A percentile compares a stretch with the other conserved stretches of the same genome.
These are phyloP conservation scores for Zonotrichia leucophrys DNA, from an alignment of 2,113 vertebrate genomes.

Conservation along the genomic window DNA sequence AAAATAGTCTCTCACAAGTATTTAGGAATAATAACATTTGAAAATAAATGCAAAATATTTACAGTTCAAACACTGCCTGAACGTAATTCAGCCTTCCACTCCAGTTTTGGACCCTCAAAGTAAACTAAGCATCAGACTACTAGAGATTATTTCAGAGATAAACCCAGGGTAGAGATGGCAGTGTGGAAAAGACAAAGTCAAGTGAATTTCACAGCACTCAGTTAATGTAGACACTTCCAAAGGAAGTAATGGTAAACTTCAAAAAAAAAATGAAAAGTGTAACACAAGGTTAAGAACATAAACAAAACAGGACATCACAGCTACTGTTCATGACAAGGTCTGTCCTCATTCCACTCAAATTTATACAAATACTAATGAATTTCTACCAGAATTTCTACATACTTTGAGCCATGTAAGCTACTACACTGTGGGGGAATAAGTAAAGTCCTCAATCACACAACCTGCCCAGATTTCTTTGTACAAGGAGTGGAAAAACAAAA, in stretches of 20 bases:
- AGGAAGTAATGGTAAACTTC: not conserved
- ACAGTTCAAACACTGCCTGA: not conserved
- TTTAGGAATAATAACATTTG: not conserved
- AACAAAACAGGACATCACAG: not conserved
- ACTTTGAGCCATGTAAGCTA: not conserved
- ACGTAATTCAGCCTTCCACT: not conserved
- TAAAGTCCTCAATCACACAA: not conserved
- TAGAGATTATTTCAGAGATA: not conserved
- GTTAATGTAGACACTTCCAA: not conserved
- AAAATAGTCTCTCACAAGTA: not conserved
- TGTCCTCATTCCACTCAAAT: rapidly evolving
- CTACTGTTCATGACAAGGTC: not conserved
- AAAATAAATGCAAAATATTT: not conserved
- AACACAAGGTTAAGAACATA: not conserved
- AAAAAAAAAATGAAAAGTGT: not conserved
- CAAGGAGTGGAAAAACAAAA: not conserved
- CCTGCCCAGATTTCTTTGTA: not conserved
- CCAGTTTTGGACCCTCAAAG: not conserved
- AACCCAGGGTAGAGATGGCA: not conserved
- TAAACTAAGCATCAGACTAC: not conserved
- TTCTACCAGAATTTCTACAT: not conserved
- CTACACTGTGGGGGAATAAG: not conserved
- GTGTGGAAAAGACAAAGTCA: not conserved
- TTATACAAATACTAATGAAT: not conserved
- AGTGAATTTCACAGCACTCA: not conserved